Evolutionary conservation across 1,140 invertebrate genomes (phyloP).

Genomic region (Brachionus rubens): DNA sequence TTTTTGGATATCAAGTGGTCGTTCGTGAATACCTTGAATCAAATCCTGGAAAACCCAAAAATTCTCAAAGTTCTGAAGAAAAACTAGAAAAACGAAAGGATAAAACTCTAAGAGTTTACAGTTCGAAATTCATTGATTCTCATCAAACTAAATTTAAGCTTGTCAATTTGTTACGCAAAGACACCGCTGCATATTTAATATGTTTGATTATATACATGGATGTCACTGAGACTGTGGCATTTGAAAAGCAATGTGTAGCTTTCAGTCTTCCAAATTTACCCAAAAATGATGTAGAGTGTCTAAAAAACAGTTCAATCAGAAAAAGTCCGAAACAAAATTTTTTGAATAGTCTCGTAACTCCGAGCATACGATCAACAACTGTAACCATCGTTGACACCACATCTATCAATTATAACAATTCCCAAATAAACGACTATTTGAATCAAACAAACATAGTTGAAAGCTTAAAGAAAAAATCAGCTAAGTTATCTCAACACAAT

Average conservation of each 20-base stretch:
- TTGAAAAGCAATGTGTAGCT: slow-evolving; percentile 39
- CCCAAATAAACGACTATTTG: not conserved
- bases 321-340: not conserved
- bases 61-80: not conserved
- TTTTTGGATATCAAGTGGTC: slow-evolving; percentile 41
- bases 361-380: slow-evolving; percentile 2
- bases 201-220: slow-evolving; percentile 45
- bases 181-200: slow-evolving; percentile 20
- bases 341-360: not conserved
- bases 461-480: slow-evolving; percentile 23
- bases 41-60: not conserved
- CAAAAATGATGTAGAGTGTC: not conserved
- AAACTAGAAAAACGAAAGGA: slow-evolving; percentile 1
- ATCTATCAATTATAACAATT: not conserved
- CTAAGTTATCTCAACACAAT: not conserved
- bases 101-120: slow-evolving; percentile 36
- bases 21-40: slow-evolving; percentile 35
- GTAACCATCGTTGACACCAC: not conserved
- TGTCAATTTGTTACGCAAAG: slow-evolving; percentile 39
- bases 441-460: slow-evolving; percentile 10
- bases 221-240: slow-evolving; percentile 40
- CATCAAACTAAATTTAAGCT: slow-evolving; percentile 40
- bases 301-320: not conserved
- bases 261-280: slow-evolving; percentile 17
- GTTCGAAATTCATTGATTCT: slow-evolving; percentile 38